Evolutionary conservation across 2,888 invertebrate species (phyloP), one percentile per base, ranked within the genome.

Genomic region (Tridacna crocea): DNA sequence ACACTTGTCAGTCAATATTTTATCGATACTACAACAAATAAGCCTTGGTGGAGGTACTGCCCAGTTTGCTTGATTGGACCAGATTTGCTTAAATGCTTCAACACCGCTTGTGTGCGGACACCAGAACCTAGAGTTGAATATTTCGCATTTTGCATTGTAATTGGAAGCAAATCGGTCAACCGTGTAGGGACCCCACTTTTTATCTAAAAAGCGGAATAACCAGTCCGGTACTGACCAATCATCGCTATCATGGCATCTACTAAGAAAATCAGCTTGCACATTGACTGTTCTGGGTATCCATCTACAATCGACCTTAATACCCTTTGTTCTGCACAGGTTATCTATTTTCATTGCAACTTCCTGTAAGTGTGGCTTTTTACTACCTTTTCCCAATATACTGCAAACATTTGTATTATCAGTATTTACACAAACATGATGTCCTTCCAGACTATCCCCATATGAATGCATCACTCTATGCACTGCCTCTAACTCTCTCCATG

Each of bases 261-360:
- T 85, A 2, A 85, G 55, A 79, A 51, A 70, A 74, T 88, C 88
- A 15, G 87, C 87, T 26, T 60, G 46, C 27, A 26, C 36, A 75
- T 88, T 84, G 22, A 63, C 15, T 27, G 63, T 26, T 55, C 85
- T 77, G 17, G 83, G 80, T 47, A 88, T 66, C 88, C 84, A 85
- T 61, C 73, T 75, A 36, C 79, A 76, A 24, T 75, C 72, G 3
- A 88, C 22, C 19, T 24, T 22, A 26, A 85, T 75, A 26, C 60
- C 61, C 58, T 82, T 72, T 24, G 65, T 65, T 58, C 48, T 72
- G 79, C 80, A 85, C 24, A 76, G 22, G 55, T 63, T 24, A 74
- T 73, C 73, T 51, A 88, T 68, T 15, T 77, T 36, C 13, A 84
- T 10, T n/a, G 84, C 81, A 58, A 83, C 61, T 27, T 72, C 48